Evolutionary conservation across 2,113 vertebrate species (phyloP).

Genomic region (Petrocephalus microphthalmus): DNA sequence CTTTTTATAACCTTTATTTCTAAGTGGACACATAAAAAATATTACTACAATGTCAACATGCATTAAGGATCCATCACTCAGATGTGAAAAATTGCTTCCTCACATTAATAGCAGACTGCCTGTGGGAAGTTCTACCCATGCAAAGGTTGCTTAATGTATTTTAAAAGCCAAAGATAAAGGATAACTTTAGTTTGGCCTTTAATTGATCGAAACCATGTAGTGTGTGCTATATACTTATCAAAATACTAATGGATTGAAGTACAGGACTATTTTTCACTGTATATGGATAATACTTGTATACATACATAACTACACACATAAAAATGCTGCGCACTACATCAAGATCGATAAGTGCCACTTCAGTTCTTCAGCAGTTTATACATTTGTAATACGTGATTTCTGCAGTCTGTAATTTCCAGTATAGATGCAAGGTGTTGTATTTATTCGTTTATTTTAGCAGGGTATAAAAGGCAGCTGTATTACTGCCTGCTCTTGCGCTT

Average conservation of each 20-base stretch:
- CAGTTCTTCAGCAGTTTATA: neutral
- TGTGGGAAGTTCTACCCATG: neutral
- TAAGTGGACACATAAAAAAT: neutral
- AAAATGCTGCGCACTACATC: neutral
- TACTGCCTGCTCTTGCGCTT: neutral
- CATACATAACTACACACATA: no score
- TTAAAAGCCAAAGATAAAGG: constrained; percentile 14
- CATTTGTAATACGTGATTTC: neutral
- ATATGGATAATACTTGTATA: neutral
- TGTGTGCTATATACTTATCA: constrained; percentile 2
- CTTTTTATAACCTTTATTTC: neutral
- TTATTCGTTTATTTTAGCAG: neutral
- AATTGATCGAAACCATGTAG: constrained; percentile 15
- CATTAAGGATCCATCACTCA: constrained; percentile 9
- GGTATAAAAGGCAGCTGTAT: neutral
- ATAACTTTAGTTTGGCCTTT: constrained; percentile 1
- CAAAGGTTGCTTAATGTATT: constrained; percentile 1
- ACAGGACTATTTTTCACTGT: neutral
- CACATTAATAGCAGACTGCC: neutral
- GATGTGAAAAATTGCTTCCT: constrained; percentile 14
- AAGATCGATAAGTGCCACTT: no score
- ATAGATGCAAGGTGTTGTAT: neutral
- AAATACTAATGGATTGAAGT: constrained; percentile 15
- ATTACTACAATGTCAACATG: neutral
- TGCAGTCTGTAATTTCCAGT: neutral